A percentile compares a stretch with the other conserved stretches of the same genome.
Conservation (phyloP, 2,113 vertebrate species). For the Herpetotheres cachinnans region DNA sequence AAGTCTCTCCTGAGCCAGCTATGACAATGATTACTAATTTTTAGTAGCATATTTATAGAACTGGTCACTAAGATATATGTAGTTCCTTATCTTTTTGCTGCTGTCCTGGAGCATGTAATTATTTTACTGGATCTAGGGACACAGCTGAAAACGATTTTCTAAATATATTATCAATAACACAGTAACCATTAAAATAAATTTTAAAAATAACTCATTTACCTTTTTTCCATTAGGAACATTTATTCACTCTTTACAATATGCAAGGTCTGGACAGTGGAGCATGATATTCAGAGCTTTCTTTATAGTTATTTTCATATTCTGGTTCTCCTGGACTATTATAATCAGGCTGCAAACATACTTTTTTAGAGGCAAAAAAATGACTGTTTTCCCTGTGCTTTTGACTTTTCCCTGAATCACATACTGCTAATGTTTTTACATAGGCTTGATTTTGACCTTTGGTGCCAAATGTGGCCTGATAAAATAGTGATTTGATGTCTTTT, state of each 20-base stretch:
- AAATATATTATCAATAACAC: conserved; percentile 24
- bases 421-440: not conserved
- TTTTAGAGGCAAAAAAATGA: not conserved
- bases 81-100: not conserved
- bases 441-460: not conserved
- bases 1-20: conserved; percentile 14
- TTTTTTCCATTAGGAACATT: not conserved
- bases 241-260: not conserved
- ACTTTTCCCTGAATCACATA: not conserved
- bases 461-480: not conserved
- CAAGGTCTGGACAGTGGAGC: not conserved
- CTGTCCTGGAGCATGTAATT: not conserved
- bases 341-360: not conserved
- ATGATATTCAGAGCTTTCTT: not conserved
- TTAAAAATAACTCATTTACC: not conserved
- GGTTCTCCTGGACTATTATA: not conserved
- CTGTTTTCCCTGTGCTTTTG: not conserved
- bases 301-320: not conserved
- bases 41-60: conserved; percentile 46
- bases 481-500: not conserved
- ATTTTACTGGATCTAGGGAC: not conserved
- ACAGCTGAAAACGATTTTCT: not conserved
- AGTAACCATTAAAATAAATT: not conserved
- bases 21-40: conserved; percentile 17
- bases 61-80: conserved; percentile 39